Evolutionary conservation across 2,113 vertebrate genomes (phyloP).

Genomic region (Notarius lentiginosus): DNA sequence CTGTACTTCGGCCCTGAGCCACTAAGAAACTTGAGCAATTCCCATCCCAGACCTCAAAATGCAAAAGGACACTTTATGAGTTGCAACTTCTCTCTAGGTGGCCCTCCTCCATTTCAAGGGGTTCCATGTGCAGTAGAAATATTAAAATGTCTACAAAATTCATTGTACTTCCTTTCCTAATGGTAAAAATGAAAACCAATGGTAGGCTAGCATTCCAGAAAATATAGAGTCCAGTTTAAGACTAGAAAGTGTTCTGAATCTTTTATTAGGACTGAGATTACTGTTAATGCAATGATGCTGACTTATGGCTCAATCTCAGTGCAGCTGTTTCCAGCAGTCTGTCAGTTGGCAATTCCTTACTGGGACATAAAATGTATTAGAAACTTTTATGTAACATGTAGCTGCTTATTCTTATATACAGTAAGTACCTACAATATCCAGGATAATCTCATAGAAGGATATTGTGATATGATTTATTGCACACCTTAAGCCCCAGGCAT

Average conservation of each 20-base stretch:
- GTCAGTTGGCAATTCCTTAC: neutral
- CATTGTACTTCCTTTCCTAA: neutral
- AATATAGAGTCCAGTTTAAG: neutral
- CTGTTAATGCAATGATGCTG: neutral
- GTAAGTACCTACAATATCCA: neutral
- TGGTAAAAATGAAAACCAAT: neutral
- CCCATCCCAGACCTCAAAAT: neutral
- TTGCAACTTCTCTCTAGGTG: constrained; percentile 33
- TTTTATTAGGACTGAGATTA: neutral
- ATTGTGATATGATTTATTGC: neutral
- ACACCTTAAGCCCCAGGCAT: neutral
- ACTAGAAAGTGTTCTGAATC: neutral
- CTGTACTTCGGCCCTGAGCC: neutral
- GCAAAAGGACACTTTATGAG: constrained; percentile 44
- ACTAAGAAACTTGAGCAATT: constrained; percentile 41
- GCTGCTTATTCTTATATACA: neutral
- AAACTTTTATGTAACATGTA: neutral
- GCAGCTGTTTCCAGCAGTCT: constrained; percentile 12
- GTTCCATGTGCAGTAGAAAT: constrained; percentile 10
- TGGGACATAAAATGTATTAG: neutral
- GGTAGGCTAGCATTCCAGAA: neutral
- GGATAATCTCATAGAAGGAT: neutral
- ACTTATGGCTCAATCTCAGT: neutral
- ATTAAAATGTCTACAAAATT: neutral
- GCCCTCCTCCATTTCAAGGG: constrained; percentile 13